These are phyloP conservation scores for Himalopsyche anomala DNA, from an alignment of 2,888 invertebrate genomes.

Conservation along the genomic window DNA sequence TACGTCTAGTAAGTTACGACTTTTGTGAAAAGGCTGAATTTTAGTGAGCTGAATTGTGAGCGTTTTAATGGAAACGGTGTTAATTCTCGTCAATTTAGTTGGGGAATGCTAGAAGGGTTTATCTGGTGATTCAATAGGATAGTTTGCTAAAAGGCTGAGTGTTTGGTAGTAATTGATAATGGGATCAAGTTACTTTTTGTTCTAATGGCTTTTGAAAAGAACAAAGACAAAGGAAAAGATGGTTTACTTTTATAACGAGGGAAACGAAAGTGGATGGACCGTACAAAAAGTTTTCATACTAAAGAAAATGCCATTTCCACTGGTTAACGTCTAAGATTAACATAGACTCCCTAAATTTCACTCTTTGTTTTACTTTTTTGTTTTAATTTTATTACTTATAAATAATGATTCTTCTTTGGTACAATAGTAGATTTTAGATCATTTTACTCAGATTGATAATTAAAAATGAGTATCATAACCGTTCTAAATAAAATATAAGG, in stretches of 20 bases:
- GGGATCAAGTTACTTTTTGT: slow-evolving; percentile 54
- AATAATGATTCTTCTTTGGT: too few species aligned
- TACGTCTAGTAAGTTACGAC: not conserved
- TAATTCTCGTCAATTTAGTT: slow-evolving; percentile 57
- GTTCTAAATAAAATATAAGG: too few species aligned
- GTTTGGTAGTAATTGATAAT: slow-evolving; percentile 61
- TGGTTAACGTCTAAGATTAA: too few species aligned
- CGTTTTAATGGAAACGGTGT: slow-evolving; percentile 34
- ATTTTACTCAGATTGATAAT: too few species aligned
- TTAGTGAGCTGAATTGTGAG: not conserved
- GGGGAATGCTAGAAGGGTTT: slow-evolving; percentile 51
- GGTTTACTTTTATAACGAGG: not conserved
- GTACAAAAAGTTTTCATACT: not conserved
- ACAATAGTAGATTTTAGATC: too few species aligned
- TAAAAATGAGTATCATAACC: too few species aligned
- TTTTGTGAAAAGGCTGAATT: not conserved
- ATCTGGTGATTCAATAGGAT: slow-evolving; percentile 59
- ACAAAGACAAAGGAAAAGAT: slow-evolving; percentile 17
- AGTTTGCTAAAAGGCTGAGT: slow-evolving; percentile 58
- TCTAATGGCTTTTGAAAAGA: slow-evolving; percentile 55
- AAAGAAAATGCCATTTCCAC: too few species aligned
- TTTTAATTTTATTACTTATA: too few species aligned
- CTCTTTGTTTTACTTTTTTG: too few species aligned
- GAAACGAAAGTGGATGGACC: not conserved
- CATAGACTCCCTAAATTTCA: too few species aligned